Evolutionary conservation across 2,888 invertebrate genomes (phyloP), one percentile per base, ranked within the genome.

Genomic region (Bellardia bayeri): DNA sequence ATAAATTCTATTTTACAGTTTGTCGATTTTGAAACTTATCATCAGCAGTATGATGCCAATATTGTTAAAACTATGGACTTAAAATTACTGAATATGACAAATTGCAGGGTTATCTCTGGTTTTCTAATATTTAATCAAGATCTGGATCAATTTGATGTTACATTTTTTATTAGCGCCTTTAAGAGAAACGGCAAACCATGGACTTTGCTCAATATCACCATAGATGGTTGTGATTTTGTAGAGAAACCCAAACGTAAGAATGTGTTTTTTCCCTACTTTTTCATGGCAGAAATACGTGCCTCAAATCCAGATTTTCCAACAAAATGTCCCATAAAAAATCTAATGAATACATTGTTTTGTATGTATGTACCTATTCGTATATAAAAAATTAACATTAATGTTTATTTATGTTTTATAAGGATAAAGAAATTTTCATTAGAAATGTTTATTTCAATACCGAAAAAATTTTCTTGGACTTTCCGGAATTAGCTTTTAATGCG

Each of bases 221-320:
- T 76, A n/a, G 16, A 76, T 51, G 75, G 63, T 33, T 76, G 75
- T 76, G 13, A 23, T 14, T 23, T 76, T n/a, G 1, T 64, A 3
- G 49, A 23, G 4, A 66, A 23, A 4, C 2, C 23, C 0, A 7
- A 40, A 7, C 33, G 40, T 3, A 76, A 76, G 37, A 8, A 5
- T 14, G 7, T 76, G 6, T 42, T 37, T 56, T 13, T 78, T 16
- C 23, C 51, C 6, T 11, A 66, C 66, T 23, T 66, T 6, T 3
- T 42, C 4, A 1, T 78, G 16, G 40, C 6, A 3, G 13, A 5
- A 1, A 9, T 66, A 40, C 64, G 66, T 40, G 33, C 33, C 6
- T 1, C 37, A 8, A 78, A 51, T 37, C 37, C 37, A 37, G 37
- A 37, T 37, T 37, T 37, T 37, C 37, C 37, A 37, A 37, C 2